Percentiles rank a stretch among this genome's conserved stretches.
Evolutionary conservation across 2,113 vertebrate species (phyloP).

Genomic region (Mustelus asterias): DNA sequence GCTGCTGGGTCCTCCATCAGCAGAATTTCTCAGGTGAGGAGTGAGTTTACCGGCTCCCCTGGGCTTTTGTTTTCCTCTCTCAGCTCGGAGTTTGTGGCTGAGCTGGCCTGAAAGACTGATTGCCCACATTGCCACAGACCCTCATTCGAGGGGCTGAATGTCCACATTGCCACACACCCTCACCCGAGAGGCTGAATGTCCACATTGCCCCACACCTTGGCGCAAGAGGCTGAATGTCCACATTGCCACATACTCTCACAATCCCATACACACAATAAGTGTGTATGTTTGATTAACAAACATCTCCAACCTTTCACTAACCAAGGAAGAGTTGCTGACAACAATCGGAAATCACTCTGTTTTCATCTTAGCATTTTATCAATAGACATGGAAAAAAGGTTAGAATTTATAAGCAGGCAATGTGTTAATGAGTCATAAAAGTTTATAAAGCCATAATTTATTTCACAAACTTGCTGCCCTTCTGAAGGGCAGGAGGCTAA

Average conservation of each 20-base stretch:
- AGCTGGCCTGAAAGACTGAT: too few species aligned
- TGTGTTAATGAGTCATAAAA: background rate
- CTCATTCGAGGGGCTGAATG: too few species aligned
- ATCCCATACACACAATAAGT: too few species aligned
- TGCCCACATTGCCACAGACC: too few species aligned
- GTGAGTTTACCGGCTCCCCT: background rate
- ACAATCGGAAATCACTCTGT: background rate
- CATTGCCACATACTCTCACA: background rate
- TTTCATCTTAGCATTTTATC: background rate
- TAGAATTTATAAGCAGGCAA: background rate
- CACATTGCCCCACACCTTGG: too few species aligned
- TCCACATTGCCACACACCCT: too few species aligned
- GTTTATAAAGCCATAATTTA: too few species aligned
- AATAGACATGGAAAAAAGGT: background rate
- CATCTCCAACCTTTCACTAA: background rate
- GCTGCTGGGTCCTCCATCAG: background rate
- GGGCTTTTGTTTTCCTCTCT: background rate
- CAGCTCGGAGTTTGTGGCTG: background rate
- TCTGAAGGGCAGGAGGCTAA: too few species aligned
- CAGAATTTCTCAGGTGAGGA: background rate
- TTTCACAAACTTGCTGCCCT: too few species aligned
- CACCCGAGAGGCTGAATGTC: too few species aligned
- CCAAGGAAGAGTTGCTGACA: background rate
- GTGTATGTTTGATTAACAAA: background rate
- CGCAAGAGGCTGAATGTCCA: too few species aligned